A percentile compares a stretch with the other conserved stretches of the same genome.
These are phyloP conservation scores for Cheracebus regulus DNA, from an alignment of 2,797 vertebrate species.

Conservation along the genomic window DNA sequence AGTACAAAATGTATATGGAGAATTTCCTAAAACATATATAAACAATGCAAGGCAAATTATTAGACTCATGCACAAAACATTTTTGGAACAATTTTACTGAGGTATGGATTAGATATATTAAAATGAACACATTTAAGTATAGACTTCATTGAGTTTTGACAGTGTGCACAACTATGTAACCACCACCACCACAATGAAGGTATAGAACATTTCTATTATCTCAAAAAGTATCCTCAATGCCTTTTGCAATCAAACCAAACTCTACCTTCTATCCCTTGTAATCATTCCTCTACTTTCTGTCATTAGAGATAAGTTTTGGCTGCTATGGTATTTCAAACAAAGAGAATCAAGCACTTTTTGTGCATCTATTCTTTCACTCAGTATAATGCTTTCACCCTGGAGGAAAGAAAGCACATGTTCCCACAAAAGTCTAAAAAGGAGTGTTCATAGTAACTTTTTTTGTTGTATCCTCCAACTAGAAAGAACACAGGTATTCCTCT, in stretches of 20 bases:
- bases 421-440: background rate
- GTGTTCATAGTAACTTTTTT: background rate
- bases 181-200: background rate
- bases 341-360: background rate
- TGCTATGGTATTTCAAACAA: background rate
- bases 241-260: background rate
- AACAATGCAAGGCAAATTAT: background rate
- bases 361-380: background rate
- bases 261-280: background rate
- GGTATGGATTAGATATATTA: background rate
- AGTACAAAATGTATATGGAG: background rate
- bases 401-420: background rate
- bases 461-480: background rate
- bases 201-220: background rate
- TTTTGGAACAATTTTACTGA: background rate
- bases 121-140: background rate
- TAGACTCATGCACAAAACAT: background rate
- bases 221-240: background rate
- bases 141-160: background rate
- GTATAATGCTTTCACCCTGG: background rate
- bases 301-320: background rate
- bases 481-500: background rate
- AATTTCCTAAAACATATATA: background rate
- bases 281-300: background rate
- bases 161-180: background rate